Base-by-base conservation (phyloP, 2,113 vertebrate species). In the Rhombomys opimus region DNA sequence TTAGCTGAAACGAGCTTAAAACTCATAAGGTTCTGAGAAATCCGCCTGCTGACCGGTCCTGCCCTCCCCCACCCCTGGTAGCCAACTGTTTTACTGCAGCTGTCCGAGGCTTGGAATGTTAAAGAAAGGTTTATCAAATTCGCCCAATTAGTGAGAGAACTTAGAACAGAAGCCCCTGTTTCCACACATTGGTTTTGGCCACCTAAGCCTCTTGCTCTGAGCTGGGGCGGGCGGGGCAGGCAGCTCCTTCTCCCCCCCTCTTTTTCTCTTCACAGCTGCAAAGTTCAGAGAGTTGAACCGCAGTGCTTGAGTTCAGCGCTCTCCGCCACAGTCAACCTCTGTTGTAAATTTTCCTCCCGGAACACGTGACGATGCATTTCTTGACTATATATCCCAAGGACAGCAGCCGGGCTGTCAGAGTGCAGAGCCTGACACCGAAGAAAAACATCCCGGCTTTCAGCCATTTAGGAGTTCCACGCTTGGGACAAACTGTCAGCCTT, bases 351-450 rank as follows among this genome's bases (percentile, higher is more conserved):
- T 97, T 98, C 98, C 98, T 98, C 98, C 97, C 97, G n/a, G 97
- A 96, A 95, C 98, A 99, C 98, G 98, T 99, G 98, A 99, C 98
- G 97, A 98, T 97, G 98, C 98, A 96, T 98, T 97, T 98, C 98
- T 98, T 97, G 98, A 94, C 98, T 99, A 99, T 99, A 98, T 99
- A 99, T 98, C 98, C 98, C 96, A 77, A 92, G 87, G 86, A 98
- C 98, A 96, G 98, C 97, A 80, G 96, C 97, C 18, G 97, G 98
- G 82, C 95, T 98, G 98, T 98, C 98, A 99, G 98, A 98, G 96
- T 59, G 50, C 96, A 17, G 96, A 1, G 97, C 98, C 94, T 89
- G 72, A 92, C 97, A 32, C 90, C 7, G 98, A 98, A 91, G 97
- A 97, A 96, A 97, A 54, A 76, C 90, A 77, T 97, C 96, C 90